phyloP scores from a whole-genome alignment of 2,888 invertebrate genomes.

The Rhingia campestris region DNA sequence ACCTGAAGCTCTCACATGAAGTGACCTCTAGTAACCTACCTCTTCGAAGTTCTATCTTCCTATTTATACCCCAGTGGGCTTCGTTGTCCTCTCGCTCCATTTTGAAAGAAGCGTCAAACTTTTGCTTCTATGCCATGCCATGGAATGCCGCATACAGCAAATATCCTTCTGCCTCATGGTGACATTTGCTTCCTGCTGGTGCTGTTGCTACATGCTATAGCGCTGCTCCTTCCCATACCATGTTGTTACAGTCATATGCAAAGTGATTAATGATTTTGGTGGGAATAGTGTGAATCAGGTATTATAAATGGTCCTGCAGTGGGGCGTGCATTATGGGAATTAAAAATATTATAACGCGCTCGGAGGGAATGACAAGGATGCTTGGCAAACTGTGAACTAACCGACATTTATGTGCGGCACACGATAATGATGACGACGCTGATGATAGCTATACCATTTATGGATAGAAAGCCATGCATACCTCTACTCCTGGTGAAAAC shows the following conservation, averaged over 20 bases:
- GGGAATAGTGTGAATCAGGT: constrained; percentile 71
- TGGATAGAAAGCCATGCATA: constrained; percentile 17
- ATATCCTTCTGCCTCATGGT: constrained; percentile 47
- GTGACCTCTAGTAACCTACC: constrained; percentile 56
- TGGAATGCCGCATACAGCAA: constrained; percentile 13
- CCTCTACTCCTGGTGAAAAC: constrained; percentile 11
- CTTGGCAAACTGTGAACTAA: constrained; percentile 58
- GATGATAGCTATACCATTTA: not conserved
- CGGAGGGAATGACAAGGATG: constrained; percentile 44
- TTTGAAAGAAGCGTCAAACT: constrained; percentile 29
- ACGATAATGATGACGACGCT: constrained; percentile 45
- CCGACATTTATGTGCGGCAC: constrained; percentile 65
- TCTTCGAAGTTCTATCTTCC: constrained; percentile 10
- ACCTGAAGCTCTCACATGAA: constrained; percentile 32
- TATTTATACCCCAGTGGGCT: constrained; percentile 14
- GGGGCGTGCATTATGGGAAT: constrained; percentile 73
- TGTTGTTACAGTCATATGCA: constrained; percentile 61
- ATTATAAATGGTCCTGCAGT: constrained; percentile 71
- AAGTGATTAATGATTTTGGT: constrained; percentile 73
- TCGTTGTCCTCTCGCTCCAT: not conserved
- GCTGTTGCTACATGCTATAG: not conserved
- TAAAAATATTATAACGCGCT: constrained; percentile 58
- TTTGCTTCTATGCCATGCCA: constrained; percentile 34
- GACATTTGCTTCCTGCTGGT: constrained; percentile 42
- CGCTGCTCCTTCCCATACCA: not conserved